Conservation (phyloP, 2,113 vertebrate genomes). For the Crocuta crocuta region DNA sequence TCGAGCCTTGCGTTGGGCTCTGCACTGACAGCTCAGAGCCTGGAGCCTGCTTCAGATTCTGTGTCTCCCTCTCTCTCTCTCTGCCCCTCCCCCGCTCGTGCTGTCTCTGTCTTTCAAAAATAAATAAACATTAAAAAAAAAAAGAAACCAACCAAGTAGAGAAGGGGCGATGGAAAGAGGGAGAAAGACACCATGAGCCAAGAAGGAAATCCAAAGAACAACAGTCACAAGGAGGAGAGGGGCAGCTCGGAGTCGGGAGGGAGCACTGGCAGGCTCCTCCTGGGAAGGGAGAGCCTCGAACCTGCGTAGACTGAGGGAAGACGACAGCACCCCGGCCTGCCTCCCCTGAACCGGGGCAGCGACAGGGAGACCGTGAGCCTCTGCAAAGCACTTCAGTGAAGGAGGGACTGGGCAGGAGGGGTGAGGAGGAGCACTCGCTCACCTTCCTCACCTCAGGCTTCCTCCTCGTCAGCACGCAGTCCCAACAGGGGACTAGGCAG, state of each 20-base stretch:
- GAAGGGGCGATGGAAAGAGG: neutral
- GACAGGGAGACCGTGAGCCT: neutral
- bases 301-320: neutral
- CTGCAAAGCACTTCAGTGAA: neutral
- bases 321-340: neutral
- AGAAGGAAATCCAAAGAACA: neutral
- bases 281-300: neutral
- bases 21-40: too few species aligned
- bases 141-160: neutral
- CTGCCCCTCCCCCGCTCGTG: too few species aligned
- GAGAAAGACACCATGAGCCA: neutral
- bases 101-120: too few species aligned
- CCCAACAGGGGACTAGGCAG: neutral
- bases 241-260: neutral
- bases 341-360: neutral
- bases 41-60: too few species aligned
- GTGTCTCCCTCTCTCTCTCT: too few species aligned
- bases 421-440: neutral
- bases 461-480: fast-evolving
- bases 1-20: too few species aligned
- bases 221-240: neutral
- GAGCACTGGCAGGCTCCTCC: neutral
- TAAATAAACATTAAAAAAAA: too few species aligned
- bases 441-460: neutral
- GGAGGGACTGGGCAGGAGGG: neutral